These are phyloP conservation scores for Galago senegalensis DNA, from an alignment of 2,797 vertebrate species.

Conservation along the genomic window DNA sequence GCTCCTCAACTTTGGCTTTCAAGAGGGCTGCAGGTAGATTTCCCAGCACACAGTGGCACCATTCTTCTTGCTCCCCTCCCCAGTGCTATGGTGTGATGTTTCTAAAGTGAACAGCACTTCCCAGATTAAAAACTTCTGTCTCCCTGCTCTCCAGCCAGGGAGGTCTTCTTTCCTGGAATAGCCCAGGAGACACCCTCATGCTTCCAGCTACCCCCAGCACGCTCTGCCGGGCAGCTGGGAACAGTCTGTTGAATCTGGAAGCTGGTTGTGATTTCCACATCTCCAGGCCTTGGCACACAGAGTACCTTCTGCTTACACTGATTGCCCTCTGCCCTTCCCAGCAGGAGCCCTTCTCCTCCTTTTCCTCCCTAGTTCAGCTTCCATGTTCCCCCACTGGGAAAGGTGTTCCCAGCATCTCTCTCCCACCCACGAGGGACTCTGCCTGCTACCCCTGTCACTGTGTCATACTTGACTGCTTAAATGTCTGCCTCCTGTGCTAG, in stretches of 20 bases:
- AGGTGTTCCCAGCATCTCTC: not conserved
- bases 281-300: rapidly evolving
- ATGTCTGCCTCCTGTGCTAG: not conserved
- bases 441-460: not conserved
- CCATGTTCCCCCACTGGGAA: not conserved
- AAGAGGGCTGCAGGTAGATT: not conserved
- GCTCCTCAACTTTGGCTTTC: not conserved
- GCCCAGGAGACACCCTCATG: not conserved
- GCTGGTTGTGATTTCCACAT: not conserved
- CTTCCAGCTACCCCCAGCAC: not conserved
- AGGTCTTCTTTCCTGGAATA: not conserved
- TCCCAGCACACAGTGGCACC: not conserved
- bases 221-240: not conserved
- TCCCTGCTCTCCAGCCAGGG: too few relatives aligned
- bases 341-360: not conserved
- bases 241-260: not conserved
- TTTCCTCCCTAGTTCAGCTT: not conserved
- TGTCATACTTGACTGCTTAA: not conserved
- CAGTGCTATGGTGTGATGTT: not conserved
- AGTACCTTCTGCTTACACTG: not conserved
- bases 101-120: not conserved
- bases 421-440: not conserved
- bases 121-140: not conserved
- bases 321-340: not conserved
- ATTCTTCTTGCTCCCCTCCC: not conserved